phyloP scores from a whole-genome alignment of 2,113 vertebrate genomes.

The Prunella fulvescens region DNA sequence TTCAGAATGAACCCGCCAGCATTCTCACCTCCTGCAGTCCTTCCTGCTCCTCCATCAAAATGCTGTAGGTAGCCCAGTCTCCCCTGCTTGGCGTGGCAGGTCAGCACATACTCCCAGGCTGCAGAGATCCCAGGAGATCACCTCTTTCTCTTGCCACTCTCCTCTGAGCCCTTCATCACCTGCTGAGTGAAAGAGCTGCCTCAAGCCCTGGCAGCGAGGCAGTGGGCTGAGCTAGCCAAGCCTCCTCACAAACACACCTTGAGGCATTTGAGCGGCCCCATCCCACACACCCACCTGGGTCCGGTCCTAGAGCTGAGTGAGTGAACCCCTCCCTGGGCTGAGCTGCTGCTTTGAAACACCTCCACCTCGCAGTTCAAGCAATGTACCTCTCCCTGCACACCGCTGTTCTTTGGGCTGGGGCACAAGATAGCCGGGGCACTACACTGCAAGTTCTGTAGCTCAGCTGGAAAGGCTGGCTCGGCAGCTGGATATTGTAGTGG shows the following conservation, averaged over 20 bases:
- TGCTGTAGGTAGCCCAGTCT: background rate
- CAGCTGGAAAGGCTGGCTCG: background rate
- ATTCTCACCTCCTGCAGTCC: background rate
- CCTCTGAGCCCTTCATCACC: background rate
- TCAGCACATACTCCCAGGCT: background rate
- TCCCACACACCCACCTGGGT: background rate
- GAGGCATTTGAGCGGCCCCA: background rate
- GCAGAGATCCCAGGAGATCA: background rate
- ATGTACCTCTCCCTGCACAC: background rate
- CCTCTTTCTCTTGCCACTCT: background rate
- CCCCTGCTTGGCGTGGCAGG: accelerated
- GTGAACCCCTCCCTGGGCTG: background rate
- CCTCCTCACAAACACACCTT: background rate
- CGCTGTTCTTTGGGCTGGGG: background rate
- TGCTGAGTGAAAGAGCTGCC: background rate
- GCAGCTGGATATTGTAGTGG: background rate
- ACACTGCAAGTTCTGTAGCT: background rate
- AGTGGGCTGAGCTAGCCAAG: background rate
- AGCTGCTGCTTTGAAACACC: background rate
- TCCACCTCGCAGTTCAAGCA: background rate
- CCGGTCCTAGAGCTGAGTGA: background rate
- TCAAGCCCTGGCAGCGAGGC: background rate
- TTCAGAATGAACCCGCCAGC: background rate
- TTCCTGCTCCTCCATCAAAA: background rate
- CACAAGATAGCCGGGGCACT: background rate